Base-by-base conservation (phyloP, 2,888 invertebrate genomes). In the Drosophila histrio region DNA sequence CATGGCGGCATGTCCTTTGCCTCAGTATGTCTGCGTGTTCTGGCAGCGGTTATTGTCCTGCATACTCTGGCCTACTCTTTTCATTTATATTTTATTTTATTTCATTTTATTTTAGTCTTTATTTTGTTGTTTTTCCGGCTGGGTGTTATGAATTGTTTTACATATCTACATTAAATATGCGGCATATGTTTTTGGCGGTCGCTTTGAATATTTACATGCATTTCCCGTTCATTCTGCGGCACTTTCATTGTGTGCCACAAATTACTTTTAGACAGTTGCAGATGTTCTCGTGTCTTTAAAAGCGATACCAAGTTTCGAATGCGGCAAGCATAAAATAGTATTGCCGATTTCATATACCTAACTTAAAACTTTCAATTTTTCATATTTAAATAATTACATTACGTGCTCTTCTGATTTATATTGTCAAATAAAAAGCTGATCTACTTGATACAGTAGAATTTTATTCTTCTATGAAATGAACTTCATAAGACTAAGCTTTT, bases 1-100 rank as follows among this genome's bases (percentile, higher is more conserved):
- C 84, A 84, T 84, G 87, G 61, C 70, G 49, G 81, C 87, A 75
- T 78, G 77, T 87, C 76, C 81, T 68, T 70, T 64, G 44, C 39
- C 44, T 30, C 22, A 8, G 13, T 7, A 2, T 24, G 21, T 17
- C 21, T 50, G 49, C n/a, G 13, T 41, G 4, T 22, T 34, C 17
- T 41, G 56, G 44, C 71, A 59, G 53, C 84, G 70, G 67, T 86
- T 77, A 80, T 83, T 77, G 84, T 79, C 87, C 84, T 75, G 71
- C 77, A 72, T 59, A 44, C 41, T 63, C 41, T 61, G 63, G 68
- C 80, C 68, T 75, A 76, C 64, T 57, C 64, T 57, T 60, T 56
- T 58, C 49, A 54, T 66, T 56, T 59, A 56, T 44, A 38, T 58
- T 47, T 34, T 36, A 43, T 53, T 52, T 54, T 34, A 57, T 63